Conservation (phyloP, 2,888 invertebrate genomes). For the Dryomyza anilis region DNA sequence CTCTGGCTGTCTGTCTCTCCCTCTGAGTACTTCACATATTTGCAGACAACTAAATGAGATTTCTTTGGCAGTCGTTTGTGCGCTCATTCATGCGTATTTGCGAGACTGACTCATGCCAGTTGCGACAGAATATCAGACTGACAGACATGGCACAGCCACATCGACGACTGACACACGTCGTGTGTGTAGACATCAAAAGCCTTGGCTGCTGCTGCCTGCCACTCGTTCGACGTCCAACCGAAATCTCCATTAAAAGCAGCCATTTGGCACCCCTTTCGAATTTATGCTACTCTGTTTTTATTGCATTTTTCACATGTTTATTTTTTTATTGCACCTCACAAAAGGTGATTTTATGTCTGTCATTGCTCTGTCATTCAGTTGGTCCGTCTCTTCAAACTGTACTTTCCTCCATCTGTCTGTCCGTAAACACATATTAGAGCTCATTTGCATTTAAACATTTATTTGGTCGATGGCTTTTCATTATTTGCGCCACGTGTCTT, state of each 20-base stretch:
- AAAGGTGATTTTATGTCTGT: background rate
- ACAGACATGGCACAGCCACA: background rate
- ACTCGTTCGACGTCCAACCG: background rate
- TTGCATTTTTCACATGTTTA: background rate
- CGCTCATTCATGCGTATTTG: background rate
- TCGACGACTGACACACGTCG: background rate
- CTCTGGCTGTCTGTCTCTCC: background rate
- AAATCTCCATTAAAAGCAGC: constrained; percentile 10
- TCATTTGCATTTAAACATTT: background rate
- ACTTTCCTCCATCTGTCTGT: background rate
- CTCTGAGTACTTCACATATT: background rate
- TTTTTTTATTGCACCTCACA: background rate
- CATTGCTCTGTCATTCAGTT: too few species aligned
- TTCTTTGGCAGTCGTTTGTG: background rate
- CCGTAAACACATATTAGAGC: background rate
- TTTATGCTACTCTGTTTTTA: background rate
- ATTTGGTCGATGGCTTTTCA: background rate
- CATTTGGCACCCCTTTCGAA: background rate
- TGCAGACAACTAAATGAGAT: constrained; percentile 1
- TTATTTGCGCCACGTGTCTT: background rate
- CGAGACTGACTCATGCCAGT: background rate
- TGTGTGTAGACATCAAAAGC: too few species aligned
- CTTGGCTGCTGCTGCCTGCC: too few species aligned
- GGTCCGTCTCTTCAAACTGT: background rate
- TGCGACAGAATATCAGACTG: background rate